Conservation (phyloP, 1,140 invertebrate species). For the Neodiprion fabricii region DNA sequence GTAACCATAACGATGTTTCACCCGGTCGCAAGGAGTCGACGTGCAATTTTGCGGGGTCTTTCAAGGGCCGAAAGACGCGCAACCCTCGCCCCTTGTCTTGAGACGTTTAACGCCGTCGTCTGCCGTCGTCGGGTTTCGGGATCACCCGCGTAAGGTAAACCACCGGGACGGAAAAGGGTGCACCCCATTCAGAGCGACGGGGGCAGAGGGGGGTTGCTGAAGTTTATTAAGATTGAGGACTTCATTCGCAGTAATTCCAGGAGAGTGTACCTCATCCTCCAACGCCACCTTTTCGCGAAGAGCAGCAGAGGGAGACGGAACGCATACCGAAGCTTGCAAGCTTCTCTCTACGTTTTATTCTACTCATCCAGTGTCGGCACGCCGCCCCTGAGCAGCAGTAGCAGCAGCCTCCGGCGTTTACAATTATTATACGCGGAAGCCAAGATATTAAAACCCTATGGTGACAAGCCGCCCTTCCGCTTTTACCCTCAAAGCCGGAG, state of each 20-base stretch:
- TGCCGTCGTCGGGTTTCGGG: not conserved
- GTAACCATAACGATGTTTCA: too few species aligned
- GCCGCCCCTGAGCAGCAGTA: not conserved
- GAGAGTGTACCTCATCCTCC: not conserved
- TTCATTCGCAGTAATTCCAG: constrained; percentile 49
- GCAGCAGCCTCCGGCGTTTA: constrained; percentile 14
- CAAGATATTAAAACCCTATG: constrained; percentile 10
- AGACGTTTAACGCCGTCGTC: too few species aligned
- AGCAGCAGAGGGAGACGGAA: too few species aligned
- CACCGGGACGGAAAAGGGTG: not conserved
- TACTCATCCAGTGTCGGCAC: not conserved
- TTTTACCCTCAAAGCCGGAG: not conserved
- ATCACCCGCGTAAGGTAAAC: not conserved
- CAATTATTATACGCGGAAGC: constrained; percentile 23
- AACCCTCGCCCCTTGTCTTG: too few species aligned
- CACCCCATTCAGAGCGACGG: not conserved
- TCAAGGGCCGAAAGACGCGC: too few species aligned
- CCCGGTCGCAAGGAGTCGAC: too few species aligned
- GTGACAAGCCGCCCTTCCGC: not conserved
- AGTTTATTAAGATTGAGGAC: constrained; percentile 59
- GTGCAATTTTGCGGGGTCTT: too few species aligned
- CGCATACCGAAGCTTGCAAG: not conserved
- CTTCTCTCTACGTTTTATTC: not conserved
- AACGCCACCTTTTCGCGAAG: not conserved
- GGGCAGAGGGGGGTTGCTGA: constrained; percentile 23